These are phyloP conservation scores for Psephotus haematonotus DNA, from an alignment of 2,113 vertebrate species.

Conservation along the genomic window DNA sequence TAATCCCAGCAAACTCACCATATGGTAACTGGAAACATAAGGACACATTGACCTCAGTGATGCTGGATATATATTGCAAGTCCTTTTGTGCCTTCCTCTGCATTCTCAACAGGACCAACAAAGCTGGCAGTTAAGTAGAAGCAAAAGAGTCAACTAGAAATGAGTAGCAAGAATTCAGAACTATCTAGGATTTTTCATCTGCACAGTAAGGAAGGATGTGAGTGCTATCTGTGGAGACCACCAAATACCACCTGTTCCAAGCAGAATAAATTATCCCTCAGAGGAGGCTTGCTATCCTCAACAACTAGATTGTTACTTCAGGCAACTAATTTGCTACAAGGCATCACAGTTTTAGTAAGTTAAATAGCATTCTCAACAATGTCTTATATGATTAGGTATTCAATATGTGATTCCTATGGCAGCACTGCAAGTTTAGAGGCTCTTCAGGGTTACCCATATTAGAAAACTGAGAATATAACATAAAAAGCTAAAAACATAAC, in stretches of 20 bases:
- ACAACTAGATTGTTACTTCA: accelerated
- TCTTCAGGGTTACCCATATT: neutral
- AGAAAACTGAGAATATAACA: neutral
- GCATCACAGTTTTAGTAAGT: neutral
- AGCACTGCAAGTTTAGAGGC: neutral
- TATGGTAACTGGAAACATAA: neutral
- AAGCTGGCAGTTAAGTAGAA: neutral
- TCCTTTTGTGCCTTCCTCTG: neutral
- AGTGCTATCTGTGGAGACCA: neutral
- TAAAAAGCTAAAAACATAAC: neutral
- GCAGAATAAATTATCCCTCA: neutral
- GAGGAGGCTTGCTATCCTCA: neutral
- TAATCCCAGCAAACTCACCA: accelerated
- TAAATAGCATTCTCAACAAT: neutral
- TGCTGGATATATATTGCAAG: accelerated
- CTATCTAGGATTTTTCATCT: neutral
- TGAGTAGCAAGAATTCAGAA: neutral
- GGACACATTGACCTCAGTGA: accelerated
- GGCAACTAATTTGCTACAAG: neutral
- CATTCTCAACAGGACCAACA: accelerated
- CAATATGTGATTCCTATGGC: neutral
- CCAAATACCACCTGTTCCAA: neutral
- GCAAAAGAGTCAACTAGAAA: neutral
- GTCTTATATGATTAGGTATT: neutral
- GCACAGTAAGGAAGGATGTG: neutral